Evolutionary conservation across 2,113 vertebrate genomes (phyloP), one percentile per base, ranked within the genome.

Genomic region (Oreochromis niloticus): DNA sequence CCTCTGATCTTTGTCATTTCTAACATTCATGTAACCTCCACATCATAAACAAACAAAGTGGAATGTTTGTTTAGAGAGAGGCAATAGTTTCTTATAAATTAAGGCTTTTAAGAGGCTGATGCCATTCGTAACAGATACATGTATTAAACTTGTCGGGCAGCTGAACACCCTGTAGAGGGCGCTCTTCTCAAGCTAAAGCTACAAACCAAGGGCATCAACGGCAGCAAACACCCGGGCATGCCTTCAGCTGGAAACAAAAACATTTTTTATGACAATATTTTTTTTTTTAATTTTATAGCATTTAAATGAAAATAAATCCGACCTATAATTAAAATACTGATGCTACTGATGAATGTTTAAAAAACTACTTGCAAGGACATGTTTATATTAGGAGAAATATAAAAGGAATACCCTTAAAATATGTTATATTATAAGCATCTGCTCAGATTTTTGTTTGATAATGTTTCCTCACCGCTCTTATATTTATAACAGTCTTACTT

Each of bases 101-200:
- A 41, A 16, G 55, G 4, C 12, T 87, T 73, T 54, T 46, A 36
- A 9, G 14, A 41, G n/a, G 54, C 6, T 24, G 66, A 32, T 52
- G 56, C 6, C 83, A 36, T 34, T 57, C 19, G 11, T 75, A 75
- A 50, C 43, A 12, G 27, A 19, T 50, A 7, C 11, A n/a, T 30
- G 8, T 0, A 32, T 4, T 30, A 6, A 48, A 81, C 7, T 13
- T 7, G n/a, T 79, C 1, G 9, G 6, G n/a, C 7, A 22, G 13
- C 1, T 12, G 1, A 7, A 2, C 11, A 2, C 46, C 73, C 85
- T 56, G 17, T 81, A 85, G 85, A 32, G 87, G 90, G 89, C 88
- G 89, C 89, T 92, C 73, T 57, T 90, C 83, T 52, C 84, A 59
- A 82, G 30, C 9, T 66, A 80, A 84, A 71, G 39, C 57, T 6